Conservation (phyloP, 2,888 invertebrate species). For the Deroplatys truncata region DNA sequence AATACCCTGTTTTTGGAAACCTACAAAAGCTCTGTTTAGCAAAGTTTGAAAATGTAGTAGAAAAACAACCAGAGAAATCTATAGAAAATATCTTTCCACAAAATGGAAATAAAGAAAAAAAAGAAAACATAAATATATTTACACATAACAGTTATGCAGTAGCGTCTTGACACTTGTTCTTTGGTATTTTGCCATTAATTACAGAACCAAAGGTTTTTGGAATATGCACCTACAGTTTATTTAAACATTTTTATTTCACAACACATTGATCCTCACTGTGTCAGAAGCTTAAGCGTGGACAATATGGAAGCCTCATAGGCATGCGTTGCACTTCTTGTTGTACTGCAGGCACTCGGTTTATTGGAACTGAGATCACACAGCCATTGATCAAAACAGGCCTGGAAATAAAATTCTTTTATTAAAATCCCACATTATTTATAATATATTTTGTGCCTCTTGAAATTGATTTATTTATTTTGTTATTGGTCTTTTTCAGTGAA, state of each 20-base stretch:
- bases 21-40: background rate
- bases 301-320: background rate
- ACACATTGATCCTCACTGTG: background rate
- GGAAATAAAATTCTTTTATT: background rate
- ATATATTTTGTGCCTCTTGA: background rate
- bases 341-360: background rate
- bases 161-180: background rate
- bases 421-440: background rate
- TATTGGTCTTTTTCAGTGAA: too few species aligned
- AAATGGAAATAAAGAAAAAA: background rate
- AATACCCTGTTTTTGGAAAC: background rate
- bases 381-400: background rate
- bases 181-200: background rate
- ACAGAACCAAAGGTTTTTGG: background rate
- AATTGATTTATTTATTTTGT: too few species aligned
- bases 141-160: background rate
- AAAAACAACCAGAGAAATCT: conserved; percentile 2
- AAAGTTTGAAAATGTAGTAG: conserved; percentile 7
- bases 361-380: conserved; percentile 3
- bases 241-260: background rate
- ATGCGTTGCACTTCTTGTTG: background rate
- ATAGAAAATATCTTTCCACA: background rate
- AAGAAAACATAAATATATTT: background rate
- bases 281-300: background rate
- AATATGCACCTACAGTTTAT: background rate